These are phyloP conservation scores for Malurus splendens DNA, from an alignment of 2,797 vertebrate species.

Conservation along the genomic window DNA sequence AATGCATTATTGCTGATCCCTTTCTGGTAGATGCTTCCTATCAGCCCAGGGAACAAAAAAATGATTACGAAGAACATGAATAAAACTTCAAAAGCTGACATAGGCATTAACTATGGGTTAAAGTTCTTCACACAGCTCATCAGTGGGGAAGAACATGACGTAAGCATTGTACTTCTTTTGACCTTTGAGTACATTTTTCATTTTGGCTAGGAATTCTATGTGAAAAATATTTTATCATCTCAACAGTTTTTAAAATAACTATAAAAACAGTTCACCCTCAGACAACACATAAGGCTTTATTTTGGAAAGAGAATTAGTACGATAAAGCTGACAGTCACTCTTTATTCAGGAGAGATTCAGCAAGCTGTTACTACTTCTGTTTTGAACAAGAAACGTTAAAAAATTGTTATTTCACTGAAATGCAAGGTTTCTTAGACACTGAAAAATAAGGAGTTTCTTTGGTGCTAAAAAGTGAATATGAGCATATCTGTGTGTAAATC, in stretches of 20 bases:
- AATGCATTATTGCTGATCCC: slow-evolving; percentile 6
- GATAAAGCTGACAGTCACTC: slow-evolving; percentile 22
- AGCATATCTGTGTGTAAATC: background rate
- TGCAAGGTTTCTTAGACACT: background rate
- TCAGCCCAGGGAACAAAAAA: slow-evolving; percentile 43
- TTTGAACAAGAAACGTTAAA: slow-evolving; percentile 8
- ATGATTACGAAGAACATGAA: background rate
- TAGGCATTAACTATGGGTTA: background rate
- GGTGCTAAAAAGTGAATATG: background rate
- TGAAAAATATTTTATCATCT: slow-evolving; percentile 16
- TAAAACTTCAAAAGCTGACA: slow-evolving; percentile 20
- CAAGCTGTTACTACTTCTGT: slow-evolving; percentile 42
- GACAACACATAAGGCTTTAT: slow-evolving; percentile 28
- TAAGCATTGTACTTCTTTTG: background rate
- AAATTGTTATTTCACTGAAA: background rate
- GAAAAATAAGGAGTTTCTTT: background rate
- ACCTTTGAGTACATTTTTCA: slow-evolving; percentile 1
- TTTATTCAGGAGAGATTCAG: slow-evolving; percentile 17
- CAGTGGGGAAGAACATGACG: background rate
- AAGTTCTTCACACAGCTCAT: slow-evolving; percentile 8
- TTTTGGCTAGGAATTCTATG: slow-evolving; percentile 1
- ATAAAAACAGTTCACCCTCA: slow-evolving; percentile 7
- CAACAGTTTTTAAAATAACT: slow-evolving; percentile 30
- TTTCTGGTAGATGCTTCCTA: background rate
- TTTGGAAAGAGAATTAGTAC: background rate